phyloP scores from a whole-genome alignment of 2,797 vertebrate genomes.

The Linurgus olivaceus region DNA sequence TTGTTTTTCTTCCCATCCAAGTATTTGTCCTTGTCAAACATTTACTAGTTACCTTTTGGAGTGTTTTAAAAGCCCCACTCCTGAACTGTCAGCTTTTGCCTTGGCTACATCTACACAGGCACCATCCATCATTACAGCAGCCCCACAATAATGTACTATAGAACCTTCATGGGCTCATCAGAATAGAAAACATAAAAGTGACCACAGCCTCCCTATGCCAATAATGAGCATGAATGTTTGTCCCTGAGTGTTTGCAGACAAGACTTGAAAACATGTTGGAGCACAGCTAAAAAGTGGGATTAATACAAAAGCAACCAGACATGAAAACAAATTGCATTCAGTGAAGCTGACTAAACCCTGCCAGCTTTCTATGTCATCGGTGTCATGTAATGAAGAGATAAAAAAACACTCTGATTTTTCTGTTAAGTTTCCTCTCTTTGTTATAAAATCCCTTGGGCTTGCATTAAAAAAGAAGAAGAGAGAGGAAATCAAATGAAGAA shows the following conservation, averaged over 20 bases:
- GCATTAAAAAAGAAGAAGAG: background rate
- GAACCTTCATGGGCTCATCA: background rate
- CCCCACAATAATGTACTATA: background rate
- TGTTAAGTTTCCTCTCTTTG: background rate
- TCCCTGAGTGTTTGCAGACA: background rate
- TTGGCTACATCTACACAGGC: background rate
- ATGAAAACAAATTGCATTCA: background rate
- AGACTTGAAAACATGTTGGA: background rate
- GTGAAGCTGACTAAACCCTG: background rate
- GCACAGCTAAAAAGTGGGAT: background rate
- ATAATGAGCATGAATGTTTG: background rate
- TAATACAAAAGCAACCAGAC: background rate
- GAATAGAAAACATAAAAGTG: background rate
- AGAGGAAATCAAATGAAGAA: background rate
- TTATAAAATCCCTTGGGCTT: background rate
- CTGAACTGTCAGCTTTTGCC: background rate
- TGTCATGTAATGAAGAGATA: background rate
- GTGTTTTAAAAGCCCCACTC: background rate
- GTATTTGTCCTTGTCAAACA: slow-evolving; percentile 18
- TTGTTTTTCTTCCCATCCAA: background rate
- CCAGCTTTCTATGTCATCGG: background rate
- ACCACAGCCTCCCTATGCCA: background rate
- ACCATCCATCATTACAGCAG: background rate
- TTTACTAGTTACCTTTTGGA: background rate
- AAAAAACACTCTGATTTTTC: background rate